Evolutionary conservation across 2,113 vertebrate genomes (phyloP).

Genomic region (Melanotaenia duboulayi): DNA sequence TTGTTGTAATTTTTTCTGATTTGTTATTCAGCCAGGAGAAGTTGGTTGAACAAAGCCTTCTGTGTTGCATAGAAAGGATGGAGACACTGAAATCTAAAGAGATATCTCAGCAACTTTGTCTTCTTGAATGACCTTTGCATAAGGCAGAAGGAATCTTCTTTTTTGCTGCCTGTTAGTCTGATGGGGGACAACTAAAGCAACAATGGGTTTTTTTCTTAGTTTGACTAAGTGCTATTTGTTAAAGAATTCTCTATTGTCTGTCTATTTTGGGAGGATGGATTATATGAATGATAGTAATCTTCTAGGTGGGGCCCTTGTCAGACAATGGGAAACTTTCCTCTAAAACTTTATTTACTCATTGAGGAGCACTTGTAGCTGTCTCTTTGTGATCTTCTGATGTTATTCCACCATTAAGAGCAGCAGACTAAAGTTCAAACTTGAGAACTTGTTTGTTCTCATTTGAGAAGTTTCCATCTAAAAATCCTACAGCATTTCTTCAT

Average conservation of each 20-base stretch:
- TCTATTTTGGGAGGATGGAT: slow-evolving; percentile 68
- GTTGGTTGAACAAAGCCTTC: slow-evolving; percentile 63
- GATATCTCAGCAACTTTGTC: slow-evolving; percentile 20
- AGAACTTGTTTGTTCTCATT: slow-evolving; percentile 61
- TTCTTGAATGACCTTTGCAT: slow-evolving; percentile 28
- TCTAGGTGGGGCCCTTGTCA: slow-evolving; percentile 46
- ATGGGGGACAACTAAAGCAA: slow-evolving; percentile 11
- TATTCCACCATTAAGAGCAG: slow-evolving; percentile 32
- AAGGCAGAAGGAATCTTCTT: no score
- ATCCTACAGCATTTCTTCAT: slow-evolving; percentile 18
- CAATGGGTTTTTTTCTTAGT: slow-evolving; percentile 41
- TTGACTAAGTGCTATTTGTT: slow-evolving; percentile 47
- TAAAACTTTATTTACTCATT: slow-evolving; percentile 49
- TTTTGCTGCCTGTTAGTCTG: slow-evolving; percentile 12
- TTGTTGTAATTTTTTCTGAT: slow-evolving; percentile 7
- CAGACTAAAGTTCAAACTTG: slow-evolving; percentile 37
- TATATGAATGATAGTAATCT: slow-evolving; percentile 66
- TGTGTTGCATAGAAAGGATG: slow-evolving; percentile 48
- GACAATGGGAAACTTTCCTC: slow-evolving; percentile 55
- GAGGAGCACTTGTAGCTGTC: slow-evolving; percentile 14
- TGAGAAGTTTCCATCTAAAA: slow-evolving; percentile 71
- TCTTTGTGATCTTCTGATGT: slow-evolving; percentile 27
- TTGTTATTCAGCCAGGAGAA: slow-evolving; percentile 21
- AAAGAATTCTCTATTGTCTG: slow-evolving; percentile 59
- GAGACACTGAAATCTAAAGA: slow-evolving; percentile 44